These are phyloP conservation scores for Gonioctena quinquepunctata DNA, from an alignment of 1,140 invertebrate species.

Conservation along the genomic window DNA sequence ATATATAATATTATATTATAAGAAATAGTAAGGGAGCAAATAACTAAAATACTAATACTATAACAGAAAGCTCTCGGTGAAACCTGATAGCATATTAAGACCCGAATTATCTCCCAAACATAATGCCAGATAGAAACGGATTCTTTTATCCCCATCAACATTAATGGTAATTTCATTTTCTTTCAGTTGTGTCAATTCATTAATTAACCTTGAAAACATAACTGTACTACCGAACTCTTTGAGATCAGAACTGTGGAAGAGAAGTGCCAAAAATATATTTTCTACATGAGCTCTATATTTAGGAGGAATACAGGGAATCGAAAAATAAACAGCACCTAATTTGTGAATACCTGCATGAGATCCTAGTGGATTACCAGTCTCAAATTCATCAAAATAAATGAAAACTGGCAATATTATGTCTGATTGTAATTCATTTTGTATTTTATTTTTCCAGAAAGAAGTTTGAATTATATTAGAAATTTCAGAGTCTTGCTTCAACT, in stretches of 20 bases:
- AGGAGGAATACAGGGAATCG: constrained; percentile 9
- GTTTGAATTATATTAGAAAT: constrained; percentile 16
- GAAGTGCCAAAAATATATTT: constrained; percentile 23
- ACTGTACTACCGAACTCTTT: constrained; percentile 8
- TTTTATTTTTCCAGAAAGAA: constrained; percentile 15
- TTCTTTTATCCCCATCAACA: neutral
- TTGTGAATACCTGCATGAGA: constrained; percentile 19
- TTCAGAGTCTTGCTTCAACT: neutral
- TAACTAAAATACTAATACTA: too few species aligned
- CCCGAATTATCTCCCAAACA: constrained; percentile 1
- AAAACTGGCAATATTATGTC: constrained; percentile 10
- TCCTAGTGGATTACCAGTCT: constrained; percentile 21
- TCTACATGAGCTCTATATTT: constrained; percentile 6
- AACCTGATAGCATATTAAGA: neutral
- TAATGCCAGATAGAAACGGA: neutral
- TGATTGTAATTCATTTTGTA: neutral
- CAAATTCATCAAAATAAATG: constrained; percentile 20
- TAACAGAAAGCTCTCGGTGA: neutral
- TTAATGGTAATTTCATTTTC: constrained; percentile 6
- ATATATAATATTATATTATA: too few species aligned
- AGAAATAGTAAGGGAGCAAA: too few species aligned
- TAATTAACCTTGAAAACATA: neutral
- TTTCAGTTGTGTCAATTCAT: constrained; percentile 13
- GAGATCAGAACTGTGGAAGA: constrained; percentile 15
- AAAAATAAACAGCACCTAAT: constrained; percentile 21